Evolutionary conservation across 2,888 invertebrate genomes (phyloP).

Genomic region (Phlogophora meticulosa): DNA sequence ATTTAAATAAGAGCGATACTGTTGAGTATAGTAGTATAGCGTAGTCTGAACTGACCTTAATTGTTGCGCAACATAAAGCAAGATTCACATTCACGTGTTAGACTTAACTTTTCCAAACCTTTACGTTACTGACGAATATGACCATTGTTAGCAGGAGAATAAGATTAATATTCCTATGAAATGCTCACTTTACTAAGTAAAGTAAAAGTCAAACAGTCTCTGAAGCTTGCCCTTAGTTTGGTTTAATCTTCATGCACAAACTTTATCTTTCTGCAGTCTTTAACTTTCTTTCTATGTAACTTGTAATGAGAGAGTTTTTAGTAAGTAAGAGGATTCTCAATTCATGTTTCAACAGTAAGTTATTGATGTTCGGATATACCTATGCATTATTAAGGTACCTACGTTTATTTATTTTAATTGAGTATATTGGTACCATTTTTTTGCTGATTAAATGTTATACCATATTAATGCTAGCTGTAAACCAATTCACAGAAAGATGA

Average conservation of each 20-base stretch:
- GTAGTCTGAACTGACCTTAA: no score
- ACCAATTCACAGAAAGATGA: no score
- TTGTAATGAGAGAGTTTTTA: conserved; percentile 34
- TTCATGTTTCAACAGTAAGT: not conserved
- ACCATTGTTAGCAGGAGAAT: not conserved
- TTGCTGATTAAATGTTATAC: no score
- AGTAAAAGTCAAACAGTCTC: not conserved
- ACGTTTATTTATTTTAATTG: no score
- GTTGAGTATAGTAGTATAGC: no score
- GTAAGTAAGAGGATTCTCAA: conserved; percentile 3
- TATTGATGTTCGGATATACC: not conserved
- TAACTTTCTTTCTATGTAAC: not conserved
- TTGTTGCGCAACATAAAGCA: not conserved
- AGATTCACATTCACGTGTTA: no score
- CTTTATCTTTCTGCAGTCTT: conserved; percentile 15
- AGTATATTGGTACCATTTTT: no score
- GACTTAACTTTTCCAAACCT: no score
- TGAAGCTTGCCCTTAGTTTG: not conserved
- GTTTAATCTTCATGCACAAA: conserved; percentile 8
- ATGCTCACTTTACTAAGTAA: not conserved
- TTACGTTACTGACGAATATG: no score
- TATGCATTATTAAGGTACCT: no score
- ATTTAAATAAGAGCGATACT: no score
- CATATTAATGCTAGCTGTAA: no score
- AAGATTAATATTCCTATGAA: not conserved